These are phyloP conservation scores for Callorhinus ursinus DNA, from an alignment of 2,113 vertebrate genomes.

Conservation along the genomic window DNA sequence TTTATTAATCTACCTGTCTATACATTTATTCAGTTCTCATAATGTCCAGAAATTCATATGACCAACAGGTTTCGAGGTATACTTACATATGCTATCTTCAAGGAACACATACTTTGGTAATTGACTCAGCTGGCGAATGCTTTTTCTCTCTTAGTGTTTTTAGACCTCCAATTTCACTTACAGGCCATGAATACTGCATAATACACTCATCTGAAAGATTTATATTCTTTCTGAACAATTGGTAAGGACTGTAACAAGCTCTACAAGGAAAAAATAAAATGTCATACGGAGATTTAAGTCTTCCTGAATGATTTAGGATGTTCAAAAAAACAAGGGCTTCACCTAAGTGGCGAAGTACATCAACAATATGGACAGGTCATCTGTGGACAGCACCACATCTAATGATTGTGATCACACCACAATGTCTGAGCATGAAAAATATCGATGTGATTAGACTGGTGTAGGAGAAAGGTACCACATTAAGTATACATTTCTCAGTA, in stretches of 20 bases:
- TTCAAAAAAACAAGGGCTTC: neutral
- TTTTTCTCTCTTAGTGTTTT: constrained; percentile 56
- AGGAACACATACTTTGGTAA: neutral
- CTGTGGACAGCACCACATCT: neutral
- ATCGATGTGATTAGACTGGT: neutral
- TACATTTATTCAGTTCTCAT: neutral
- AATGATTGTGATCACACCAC: neutral
- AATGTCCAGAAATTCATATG: neutral
- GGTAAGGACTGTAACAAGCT: constrained; percentile 37
- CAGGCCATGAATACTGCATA: neutral
- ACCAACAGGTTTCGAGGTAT: neutral
- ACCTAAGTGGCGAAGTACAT: neutral
- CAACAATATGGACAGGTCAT: neutral
- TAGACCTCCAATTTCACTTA: constrained; percentile 50
- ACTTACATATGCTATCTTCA: neutral
- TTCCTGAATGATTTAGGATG: constrained; percentile 47
- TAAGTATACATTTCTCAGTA: neutral
- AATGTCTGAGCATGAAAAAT: neutral
- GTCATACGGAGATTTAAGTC: neutral
- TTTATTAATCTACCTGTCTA: neutral
- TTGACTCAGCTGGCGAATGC: constrained; percentile 25
- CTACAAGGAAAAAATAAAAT: constrained; percentile 36
- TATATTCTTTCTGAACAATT: constrained; percentile 43
- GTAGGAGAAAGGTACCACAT: neutral
- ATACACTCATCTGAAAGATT: constrained; percentile 31